Evolutionary conservation across 2,888 invertebrate species (phyloP).

Genomic region (Diadromus collaris): DNA sequence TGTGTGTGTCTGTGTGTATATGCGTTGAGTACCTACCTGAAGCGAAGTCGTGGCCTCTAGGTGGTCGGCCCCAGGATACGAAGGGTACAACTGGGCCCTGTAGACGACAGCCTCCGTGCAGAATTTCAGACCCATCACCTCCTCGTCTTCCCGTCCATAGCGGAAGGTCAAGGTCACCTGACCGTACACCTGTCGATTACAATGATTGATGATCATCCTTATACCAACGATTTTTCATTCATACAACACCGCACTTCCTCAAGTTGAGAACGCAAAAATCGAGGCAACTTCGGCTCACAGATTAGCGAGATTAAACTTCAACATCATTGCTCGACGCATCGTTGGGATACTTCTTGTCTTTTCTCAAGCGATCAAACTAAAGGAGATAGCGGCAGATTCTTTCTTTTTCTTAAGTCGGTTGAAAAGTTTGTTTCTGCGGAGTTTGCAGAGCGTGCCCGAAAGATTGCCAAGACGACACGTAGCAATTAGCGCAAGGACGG

Average conservation of each 20-base stretch:
- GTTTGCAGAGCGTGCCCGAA: slow-evolving; percentile 7
- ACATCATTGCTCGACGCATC: background rate
- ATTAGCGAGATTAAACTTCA: slow-evolving; percentile 21
- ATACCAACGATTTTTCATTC: background rate
- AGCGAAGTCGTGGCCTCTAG: slow-evolving; percentile 86
- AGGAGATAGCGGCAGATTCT: background rate
- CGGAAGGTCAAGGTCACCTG: slow-evolving; percentile 96
- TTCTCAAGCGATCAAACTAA: background rate
- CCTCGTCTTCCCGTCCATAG: slow-evolving; percentile 98
- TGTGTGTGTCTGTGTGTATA: too few species aligned
- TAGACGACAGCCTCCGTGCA: slow-evolving; percentile 98
- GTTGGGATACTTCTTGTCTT: background rate
- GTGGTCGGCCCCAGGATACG: slow-evolving; percentile 79
- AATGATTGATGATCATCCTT: slow-evolving; percentile 23
- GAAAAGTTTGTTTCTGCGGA: slow-evolving; percentile 23
- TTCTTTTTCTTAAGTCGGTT: too few species aligned
- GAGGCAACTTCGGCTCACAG: background rate
- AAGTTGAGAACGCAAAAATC: background rate
- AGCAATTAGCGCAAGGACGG: slow-evolving; percentile 11
- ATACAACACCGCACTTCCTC: background rate
- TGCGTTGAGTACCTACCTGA: slow-evolving; percentile 83
- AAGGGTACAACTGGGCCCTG: slow-evolving; percentile 92
- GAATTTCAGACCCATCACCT: slow-evolving; percentile 98
- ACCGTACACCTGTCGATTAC: slow-evolving; percentile 84
- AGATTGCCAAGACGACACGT: slow-evolving; percentile 1